Evolutionary conservation across 2,113 vertebrate genomes (phyloP).

Genomic region (Oryzias javanicus): DNA sequence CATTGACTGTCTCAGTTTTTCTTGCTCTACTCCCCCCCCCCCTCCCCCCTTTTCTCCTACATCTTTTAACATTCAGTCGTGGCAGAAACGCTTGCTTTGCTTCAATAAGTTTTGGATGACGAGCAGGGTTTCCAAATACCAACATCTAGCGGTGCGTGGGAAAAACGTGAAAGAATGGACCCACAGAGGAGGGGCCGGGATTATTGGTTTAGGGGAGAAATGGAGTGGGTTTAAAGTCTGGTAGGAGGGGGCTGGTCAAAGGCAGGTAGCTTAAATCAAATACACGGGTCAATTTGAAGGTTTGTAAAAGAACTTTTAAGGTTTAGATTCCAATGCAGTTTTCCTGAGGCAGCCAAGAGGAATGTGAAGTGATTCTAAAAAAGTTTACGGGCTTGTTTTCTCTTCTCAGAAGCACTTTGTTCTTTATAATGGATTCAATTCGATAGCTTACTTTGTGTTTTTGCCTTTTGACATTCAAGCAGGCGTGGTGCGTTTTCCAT

Average conservation of each 20-base stretch:
- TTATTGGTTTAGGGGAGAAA: constrained; percentile 67
- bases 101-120: constrained; percentile 64
- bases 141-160: constrained; percentile 68
- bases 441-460: not conserved
- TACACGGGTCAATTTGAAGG: too few species aligned
- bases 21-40: constrained; percentile 11
- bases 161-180: constrained; percentile 58
- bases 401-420: not conserved
- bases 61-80: constrained; percentile 71
- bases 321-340: not conserved
- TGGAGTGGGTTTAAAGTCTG: constrained; percentile 24
- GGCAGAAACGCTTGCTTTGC: constrained; percentile 54
- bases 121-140: constrained; percentile 58
- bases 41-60: constrained; percentile 1
- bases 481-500: not conserved
- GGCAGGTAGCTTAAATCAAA: constrained; percentile 4
- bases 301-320: not conserved
- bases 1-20: constrained; percentile 16
- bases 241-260: constrained; percentile 2
- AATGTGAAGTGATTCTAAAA: not conserved
- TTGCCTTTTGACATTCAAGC: not conserved
- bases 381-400: not conserved
- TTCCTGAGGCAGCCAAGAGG: not conserved
- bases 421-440: not conserved
- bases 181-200: constrained; percentile 54